Evolutionary conservation across 2,113 vertebrate genomes (phyloP).

Genomic region (Rhynchomys soricoides): DNA sequence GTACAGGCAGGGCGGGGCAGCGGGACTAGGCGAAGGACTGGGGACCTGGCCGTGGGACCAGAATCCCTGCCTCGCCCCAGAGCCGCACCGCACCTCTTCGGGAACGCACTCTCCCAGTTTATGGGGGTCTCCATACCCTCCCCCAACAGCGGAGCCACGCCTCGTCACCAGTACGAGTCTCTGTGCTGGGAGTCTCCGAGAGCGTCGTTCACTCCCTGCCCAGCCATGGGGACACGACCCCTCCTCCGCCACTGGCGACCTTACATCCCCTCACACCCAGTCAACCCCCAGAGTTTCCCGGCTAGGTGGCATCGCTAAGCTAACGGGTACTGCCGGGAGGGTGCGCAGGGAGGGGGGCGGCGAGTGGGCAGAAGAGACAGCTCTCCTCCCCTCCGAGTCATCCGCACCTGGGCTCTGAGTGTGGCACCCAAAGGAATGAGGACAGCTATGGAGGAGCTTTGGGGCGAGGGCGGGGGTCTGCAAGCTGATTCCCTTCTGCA

Average conservation of each 20-base stretch:
- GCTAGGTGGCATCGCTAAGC: neutral
- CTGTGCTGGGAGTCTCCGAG: neutral
- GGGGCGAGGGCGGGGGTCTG: neutral
- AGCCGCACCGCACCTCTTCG: neutral
- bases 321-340: neutral
- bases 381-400: neutral
- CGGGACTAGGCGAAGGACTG: neutral
- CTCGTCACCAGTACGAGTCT: neutral
- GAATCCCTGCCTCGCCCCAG: neutral
- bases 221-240: conserved; percentile 52
- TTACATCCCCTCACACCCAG: conserved; percentile 11
- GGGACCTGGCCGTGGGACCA: neutral
- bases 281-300: conserved; percentile 46
- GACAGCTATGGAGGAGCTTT: neutral
- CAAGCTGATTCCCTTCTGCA: neutral
- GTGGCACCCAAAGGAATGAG: neutral
- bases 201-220: neutral
- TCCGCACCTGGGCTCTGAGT: conserved; percentile 2
- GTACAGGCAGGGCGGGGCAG: conserved; percentile 86
- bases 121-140: conserved; percentile 57
- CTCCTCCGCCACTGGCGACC: neutral
- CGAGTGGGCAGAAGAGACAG: neutral
- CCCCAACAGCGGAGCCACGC: conserved; percentile 55
- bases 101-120: neutral
- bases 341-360: neutral